phyloP scores from a whole-genome alignment of 37 sponge, comb jelly and placozoan species.

The Diacarnus erythraeanus region DNA sequence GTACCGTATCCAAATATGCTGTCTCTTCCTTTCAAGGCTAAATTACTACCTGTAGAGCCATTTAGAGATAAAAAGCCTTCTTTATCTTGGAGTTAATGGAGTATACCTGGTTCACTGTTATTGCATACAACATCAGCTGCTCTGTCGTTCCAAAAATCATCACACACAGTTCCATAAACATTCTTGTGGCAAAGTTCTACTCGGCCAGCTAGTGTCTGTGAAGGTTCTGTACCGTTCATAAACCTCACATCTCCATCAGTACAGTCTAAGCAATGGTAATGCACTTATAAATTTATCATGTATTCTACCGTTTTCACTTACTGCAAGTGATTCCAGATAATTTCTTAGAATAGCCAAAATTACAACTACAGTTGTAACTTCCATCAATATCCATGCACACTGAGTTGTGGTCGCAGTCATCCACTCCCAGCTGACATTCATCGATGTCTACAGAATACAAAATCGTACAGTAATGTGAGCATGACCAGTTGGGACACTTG shows the following conservation, averaged over 20 bases:
- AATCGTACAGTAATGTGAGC: not conserved
- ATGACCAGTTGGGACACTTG: too few species aligned
- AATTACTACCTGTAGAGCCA: not conserved
- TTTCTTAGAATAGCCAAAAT: slow-evolving; percentile 21
- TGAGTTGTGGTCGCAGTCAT: slow-evolving; percentile 21
- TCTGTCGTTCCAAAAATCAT: slow-evolving; percentile 25
- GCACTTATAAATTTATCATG: not conserved
- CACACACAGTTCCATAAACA: slow-evolving; percentile 29
- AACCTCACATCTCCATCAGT: slow-evolving; percentile 26
- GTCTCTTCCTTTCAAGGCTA: not conserved
- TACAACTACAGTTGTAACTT: not conserved
- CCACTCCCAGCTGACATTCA: slow-evolving; percentile 7
- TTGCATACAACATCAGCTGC: slow-evolving; percentile 28
- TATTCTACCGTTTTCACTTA: not conserved
- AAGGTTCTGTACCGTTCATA: slow-evolving; percentile 14
- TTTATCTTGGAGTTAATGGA: not conserved
- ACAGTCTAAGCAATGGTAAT: slow-evolving; percentile 6
- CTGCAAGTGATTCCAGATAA: slow-evolving; percentile 14
- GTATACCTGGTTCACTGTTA: not conserved
- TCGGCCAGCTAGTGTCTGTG: slow-evolving; percentile 1
- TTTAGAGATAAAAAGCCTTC: not conserved
- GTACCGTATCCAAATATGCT: not conserved
- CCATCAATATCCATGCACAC: slow-evolving; percentile 2
- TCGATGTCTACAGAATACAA: slow-evolving; percentile 7
- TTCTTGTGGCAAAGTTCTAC: slow-evolving; percentile 30